These are phyloP conservation scores for Oligia fasciuncula DNA, from an alignment of 2,888 invertebrate species.

Conservation along the genomic window DNA sequence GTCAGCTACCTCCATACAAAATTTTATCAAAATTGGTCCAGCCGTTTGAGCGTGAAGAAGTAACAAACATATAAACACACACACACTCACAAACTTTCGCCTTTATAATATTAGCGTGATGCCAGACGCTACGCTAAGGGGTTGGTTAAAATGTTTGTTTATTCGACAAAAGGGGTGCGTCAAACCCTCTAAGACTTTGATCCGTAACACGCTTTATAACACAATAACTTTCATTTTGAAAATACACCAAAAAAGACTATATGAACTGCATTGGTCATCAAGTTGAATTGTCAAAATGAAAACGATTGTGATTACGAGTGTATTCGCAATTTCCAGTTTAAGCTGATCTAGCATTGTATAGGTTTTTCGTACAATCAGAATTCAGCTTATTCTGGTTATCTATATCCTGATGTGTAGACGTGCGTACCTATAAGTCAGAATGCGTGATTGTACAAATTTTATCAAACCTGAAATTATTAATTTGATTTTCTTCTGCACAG, in stretches of 20 bases:
- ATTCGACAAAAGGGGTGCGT: slow-evolving; percentile 37
- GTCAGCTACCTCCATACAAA: too few relatives aligned
- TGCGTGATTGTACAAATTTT: not conserved
- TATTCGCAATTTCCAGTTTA: not conserved
- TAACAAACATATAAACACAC: too few relatives aligned
- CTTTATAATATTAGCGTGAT: too few relatives aligned
- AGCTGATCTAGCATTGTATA: too few relatives aligned
- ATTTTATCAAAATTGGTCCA: too few relatives aligned
- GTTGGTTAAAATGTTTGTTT: slow-evolving; percentile 23
- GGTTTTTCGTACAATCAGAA: too few relatives aligned
- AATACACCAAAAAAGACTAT: not conserved
- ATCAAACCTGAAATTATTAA: not conserved
- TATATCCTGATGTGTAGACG: too few relatives aligned
- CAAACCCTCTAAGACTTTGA: slow-evolving; percentile 13
- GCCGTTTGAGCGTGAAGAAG: too few relatives aligned
- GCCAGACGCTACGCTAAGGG: not conserved
- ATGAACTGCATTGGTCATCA: too few relatives aligned
- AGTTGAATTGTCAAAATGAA: not conserved
- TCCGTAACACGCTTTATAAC: not conserved
- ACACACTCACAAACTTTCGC: too few relatives aligned
- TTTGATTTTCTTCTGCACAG: slow-evolving; percentile 77
- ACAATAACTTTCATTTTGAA: slow-evolving; percentile 1
- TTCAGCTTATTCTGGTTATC: too few relatives aligned
- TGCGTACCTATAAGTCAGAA: not conserved
- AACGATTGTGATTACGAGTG: not conserved